Evolutionary conservation across 2,797 vertebrate species (phyloP), one percentile per base, ranked within the genome.

Genomic region (Telmatherina bonti): DNA sequence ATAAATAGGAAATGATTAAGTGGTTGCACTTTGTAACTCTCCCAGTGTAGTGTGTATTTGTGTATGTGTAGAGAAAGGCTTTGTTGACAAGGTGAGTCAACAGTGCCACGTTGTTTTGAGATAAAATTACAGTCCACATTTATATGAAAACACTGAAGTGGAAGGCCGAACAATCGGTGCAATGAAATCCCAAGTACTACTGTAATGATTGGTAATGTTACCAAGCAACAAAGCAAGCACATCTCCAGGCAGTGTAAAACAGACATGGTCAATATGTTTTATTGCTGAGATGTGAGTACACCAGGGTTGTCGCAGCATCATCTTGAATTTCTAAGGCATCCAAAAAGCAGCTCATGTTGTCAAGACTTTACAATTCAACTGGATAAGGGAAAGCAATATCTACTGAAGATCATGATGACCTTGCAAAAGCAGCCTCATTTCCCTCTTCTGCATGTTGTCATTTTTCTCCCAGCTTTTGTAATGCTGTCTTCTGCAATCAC

Each of bases 61-160:
- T 49, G 11, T 12, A 33, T 20, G 49, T 59, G 26, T 29, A 15
- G 29, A 18, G 18, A 29, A 16, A 26, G 35, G 18, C 43, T 26
- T 60, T 45, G 56, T 68, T 73, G 67, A 65, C 33, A 31, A 22
- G 55, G 12, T 51, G 24, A 27, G 29, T 70, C 51, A 67, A 41
- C 52, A 20, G 1, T 26, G 12, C 4, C 54, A 26, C 64, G 38
- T 16, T n/a, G n/a, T 29, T 47, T 51, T 6, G n/a, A 72, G 54
- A 74, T 83, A 16, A 52, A 76, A 67, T 55, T 54, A 8, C 18
- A 43, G 41, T 43, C 16, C 41, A 43, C 12, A 16, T 7, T 43
- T 43, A 18, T 43, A 43, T 43, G 16, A 43, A 78, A 45, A 49
- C 41, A 0, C 4, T 43, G 8, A 27, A 66, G 61, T 52, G 35